Percentiles rank a stretch among this genome's conserved stretches.
Evolutionary conservation across 2,797 vertebrate genomes (phyloP).

Genomic region (Stomatorhinus walkeri): DNA sequence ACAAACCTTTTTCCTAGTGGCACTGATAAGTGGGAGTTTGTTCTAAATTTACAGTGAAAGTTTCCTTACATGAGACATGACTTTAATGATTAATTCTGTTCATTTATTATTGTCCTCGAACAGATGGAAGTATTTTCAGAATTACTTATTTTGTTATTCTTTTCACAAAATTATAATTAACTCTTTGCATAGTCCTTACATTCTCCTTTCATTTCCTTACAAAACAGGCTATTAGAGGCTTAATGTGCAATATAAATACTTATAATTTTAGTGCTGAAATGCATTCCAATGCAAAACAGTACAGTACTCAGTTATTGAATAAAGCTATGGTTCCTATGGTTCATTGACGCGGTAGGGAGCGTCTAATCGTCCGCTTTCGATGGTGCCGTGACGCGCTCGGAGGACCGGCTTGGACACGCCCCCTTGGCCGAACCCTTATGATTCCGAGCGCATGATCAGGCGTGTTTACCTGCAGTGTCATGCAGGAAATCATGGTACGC

Average conservation of each 20-base stretch:
- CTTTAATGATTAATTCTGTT: neutral
- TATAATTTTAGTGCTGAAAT: neutral
- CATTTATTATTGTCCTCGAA: neutral
- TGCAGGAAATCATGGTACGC: conserved; percentile 5
- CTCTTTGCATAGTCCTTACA: neutral
- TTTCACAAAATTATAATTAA: neutral
- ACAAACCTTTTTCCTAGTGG: neutral
- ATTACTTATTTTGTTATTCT: neutral
- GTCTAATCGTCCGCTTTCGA: neutral
- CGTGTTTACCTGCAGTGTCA: conserved; percentile 57
- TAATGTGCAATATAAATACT: neutral
- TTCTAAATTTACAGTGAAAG: neutral
- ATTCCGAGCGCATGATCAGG: conserved; percentile 59
- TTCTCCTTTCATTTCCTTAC: neutral
- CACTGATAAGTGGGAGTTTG: neutral
- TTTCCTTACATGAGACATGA: neutral
- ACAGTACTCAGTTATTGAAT: neutral
- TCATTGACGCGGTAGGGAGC: neutral
- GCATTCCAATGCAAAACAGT: neutral
- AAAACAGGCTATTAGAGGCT: neutral
- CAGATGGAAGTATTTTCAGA: neutral
- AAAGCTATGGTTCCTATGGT: neutral
- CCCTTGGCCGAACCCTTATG: conserved; percentile 46
- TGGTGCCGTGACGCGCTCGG: conserved; percentile 24
- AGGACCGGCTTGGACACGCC: conserved; percentile 36